Evolutionary conservation across 2,113 vertebrate genomes (phyloP).

Genomic region (Psilopogon haemacephalus): DNA sequence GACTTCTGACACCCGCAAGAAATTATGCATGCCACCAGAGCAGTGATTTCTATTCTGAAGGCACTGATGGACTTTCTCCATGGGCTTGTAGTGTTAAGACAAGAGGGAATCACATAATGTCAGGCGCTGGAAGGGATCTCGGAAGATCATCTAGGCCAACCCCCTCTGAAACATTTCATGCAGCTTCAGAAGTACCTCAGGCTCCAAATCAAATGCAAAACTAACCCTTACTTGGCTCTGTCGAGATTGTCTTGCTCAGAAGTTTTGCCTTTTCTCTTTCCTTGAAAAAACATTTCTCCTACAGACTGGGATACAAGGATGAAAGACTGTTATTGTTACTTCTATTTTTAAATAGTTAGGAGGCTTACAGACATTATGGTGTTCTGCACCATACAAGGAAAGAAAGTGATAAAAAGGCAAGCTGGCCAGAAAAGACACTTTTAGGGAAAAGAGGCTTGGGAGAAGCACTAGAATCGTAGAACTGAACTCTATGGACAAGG

Average conservation of each 20-base stretch:
- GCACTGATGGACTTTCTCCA: too few relatives aligned
- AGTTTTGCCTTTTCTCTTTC: not conserved
- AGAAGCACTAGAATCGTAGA: not conserved
- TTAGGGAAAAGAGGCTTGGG: not conserved
- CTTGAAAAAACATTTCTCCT: conserved; percentile 1
- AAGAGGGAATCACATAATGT: too few relatives aligned
- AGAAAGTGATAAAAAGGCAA: conserved; percentile 8
- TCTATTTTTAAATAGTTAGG: conserved; percentile 57
- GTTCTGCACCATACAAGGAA: conserved; percentile 56
- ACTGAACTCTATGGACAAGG: not conserved
- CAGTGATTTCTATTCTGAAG: too few relatives aligned
- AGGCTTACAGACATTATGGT: conserved; percentile 39
- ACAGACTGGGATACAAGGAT: not conserved
- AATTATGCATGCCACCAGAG: too few relatives aligned
- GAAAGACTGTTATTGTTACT: conserved; percentile 34
- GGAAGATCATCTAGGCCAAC: too few relatives aligned
- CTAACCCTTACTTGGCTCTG: not conserved
- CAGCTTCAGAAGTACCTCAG: not conserved
- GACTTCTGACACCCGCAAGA: too few relatives aligned
- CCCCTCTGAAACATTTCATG: not conserved
- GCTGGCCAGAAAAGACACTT: not conserved
- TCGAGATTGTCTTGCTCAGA: not conserved
- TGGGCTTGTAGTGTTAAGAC: too few relatives aligned
- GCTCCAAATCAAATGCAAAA: not conserved
- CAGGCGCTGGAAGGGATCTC: too few relatives aligned